A percentile compares a stretch with the other conserved stretches of the same genome.
These are phyloP conservation scores for Diplodus puntazzo DNA, from an alignment of 2,797 vertebrate genomes.

Conservation along the genomic window DNA sequence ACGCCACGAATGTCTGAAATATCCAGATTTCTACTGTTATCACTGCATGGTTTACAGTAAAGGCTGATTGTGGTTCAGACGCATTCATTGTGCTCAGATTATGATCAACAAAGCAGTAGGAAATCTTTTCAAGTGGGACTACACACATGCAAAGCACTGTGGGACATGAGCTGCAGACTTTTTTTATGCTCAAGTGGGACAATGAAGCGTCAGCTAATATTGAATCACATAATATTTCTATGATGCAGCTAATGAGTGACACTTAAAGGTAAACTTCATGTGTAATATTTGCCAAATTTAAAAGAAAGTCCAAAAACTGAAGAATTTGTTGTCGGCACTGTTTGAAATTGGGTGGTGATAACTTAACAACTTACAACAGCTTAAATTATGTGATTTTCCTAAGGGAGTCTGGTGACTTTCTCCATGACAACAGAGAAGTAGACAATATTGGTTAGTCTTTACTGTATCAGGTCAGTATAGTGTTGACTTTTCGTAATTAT, in stretches of 20 bases:
- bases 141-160: not conserved
- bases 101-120: conserved; percentile 27
- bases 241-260: not conserved
- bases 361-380: too few relatives aligned
- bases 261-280: not conserved
- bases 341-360: too few relatives aligned
- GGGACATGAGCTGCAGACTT: conserved; percentile 1
- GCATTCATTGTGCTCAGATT: conserved; percentile 2
- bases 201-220: not conserved
- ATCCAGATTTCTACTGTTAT: not conserved
- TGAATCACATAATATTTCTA: not conserved
- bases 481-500: too few relatives aligned
- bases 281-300: too few relatives aligned
- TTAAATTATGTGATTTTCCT: too few relatives aligned
- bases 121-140: conserved; percentile 7
- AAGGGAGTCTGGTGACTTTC: too few relatives aligned
- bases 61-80: not conserved
- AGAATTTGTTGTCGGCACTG: too few relatives aligned
- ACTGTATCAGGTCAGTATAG: too few relatives aligned
- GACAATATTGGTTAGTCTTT: too few relatives aligned
- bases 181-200: conserved; percentile 5
- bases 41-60: not conserved
- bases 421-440: too few relatives aligned
- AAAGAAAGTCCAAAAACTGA: too few relatives aligned
- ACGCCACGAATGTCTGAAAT: conserved; percentile 10